Conservation (phyloP, 2,113 vertebrate genomes). For the Planiliza haematocheilus region DNA sequence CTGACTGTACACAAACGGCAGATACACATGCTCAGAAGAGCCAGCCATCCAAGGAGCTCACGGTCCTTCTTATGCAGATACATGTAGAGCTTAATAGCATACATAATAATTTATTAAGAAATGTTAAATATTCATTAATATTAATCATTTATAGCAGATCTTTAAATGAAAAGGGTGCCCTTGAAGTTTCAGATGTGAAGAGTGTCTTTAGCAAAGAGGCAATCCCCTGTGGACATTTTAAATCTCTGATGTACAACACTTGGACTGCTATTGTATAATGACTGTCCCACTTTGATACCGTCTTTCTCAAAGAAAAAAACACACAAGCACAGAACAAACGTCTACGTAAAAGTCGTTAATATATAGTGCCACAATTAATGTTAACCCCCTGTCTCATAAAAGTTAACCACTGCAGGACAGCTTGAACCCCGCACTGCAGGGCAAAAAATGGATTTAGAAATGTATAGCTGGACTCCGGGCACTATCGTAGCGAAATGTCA, state of each 20-base stretch:
- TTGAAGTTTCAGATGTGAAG: constrained; percentile 80
- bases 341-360: constrained; percentile 4
- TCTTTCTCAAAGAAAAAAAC: constrained; percentile 42
- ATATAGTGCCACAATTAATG: constrained; percentile 42
- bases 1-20: constrained; percentile 31
- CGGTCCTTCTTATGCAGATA: constrained; percentile 69
- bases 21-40: constrained; percentile 60
- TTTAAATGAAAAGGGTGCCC: constrained; percentile 83
- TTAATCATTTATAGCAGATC: constrained; percentile 83
- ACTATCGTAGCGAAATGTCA: not conserved
- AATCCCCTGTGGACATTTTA: constrained; percentile 76
- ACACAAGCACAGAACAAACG: constrained; percentile 49
- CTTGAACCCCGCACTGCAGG: not conserved
- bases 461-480: not conserved
- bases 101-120: constrained; percentile 85
- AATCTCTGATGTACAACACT: constrained; percentile 69
- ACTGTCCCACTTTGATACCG: constrained; percentile 70
- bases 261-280: constrained; percentile 64
- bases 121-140: constrained; percentile 85
- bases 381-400: constrained; percentile 19
- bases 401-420: not conserved
- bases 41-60: constrained; percentile 62
- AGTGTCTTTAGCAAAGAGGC: constrained; percentile 70
- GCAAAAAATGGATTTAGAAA: not conserved
- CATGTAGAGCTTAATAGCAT: constrained; percentile 79